phyloP scores from a whole-genome alignment of 2,113 vertebrate genomes.

The Seriola aureovittata region DNA sequence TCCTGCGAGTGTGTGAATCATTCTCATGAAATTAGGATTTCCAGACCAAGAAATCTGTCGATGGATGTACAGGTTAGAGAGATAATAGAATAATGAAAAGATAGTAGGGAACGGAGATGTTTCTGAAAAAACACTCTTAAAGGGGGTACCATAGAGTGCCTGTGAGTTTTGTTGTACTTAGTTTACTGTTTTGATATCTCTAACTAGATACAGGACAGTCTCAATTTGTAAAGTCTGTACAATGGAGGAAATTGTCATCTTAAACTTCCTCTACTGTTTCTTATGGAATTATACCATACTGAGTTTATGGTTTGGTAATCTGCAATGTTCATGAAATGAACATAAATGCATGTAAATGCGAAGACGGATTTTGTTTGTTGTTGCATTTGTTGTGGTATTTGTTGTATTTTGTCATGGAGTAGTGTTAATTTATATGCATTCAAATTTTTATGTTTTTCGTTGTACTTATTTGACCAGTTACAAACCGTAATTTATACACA shows the following conservation, averaged over 20 bases:
- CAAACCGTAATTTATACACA: background rate
- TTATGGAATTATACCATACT: background rate
- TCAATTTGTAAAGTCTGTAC: background rate
- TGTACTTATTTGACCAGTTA: background rate
- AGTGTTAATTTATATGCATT: background rate
- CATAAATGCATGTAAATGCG: background rate
- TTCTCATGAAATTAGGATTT: constrained; percentile 12
- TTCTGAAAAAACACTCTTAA: background rate
- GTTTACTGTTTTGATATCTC: background rate
- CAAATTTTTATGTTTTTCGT: background rate
- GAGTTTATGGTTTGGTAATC: background rate
- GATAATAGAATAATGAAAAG: background rate
- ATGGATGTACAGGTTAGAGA: background rate
- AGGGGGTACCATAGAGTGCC: background rate
- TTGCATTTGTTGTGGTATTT: constrained; percentile 1
- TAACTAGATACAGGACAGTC: background rate
- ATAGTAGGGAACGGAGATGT: no score
- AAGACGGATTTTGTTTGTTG: background rate
- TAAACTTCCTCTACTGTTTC: background rate
- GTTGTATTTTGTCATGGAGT: background rate
- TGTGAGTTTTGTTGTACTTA: background rate
- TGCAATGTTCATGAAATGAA: constrained; percentile 37
- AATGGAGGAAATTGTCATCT: background rate
- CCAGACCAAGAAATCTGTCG: background rate
- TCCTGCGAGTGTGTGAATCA: background rate